Base-by-base conservation (phyloP, 2,113 vertebrate species). In the Hippocampus comes region DNA sequence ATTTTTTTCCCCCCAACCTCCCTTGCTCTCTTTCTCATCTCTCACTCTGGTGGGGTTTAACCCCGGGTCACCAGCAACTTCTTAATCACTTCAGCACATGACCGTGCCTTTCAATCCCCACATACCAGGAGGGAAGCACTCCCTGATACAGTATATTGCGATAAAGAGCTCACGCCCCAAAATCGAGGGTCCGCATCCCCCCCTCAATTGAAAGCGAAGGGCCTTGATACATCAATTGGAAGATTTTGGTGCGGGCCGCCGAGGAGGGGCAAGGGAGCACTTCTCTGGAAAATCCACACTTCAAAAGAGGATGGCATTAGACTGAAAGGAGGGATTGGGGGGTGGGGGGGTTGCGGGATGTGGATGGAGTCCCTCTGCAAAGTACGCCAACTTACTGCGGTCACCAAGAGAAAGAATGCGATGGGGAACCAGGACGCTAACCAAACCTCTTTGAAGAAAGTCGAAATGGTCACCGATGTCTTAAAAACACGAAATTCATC, bases 61-160 rank as follows among this genome's bases (percentile, higher is more conserved):
- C 88, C 90, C 73, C 46, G 21, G 89, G 89, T 90, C 89, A 89
- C 75, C 77, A 43, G 72, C 78, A 74, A 80, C 83, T 84, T 89
- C 87, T 91, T 90, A 91, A 91, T 89, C 87, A 89, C 88, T 81
- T 68, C 79, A 81, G 88, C 89, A 90, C 90, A 92, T 91, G 91
- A 92, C 89, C 78, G 42, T 72, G 88, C 70, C 74, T 82, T 84
- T 85, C 86, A 87, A 83, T 89, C 86, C 82, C 78, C 82, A 77
- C 90, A 91, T 91, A 89, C 88, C 91, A 86, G 88, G 86, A 85
- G 87, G 67, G 82, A 83, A 84, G 88, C 82, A 75, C 88, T 84
- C 82, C 89, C 89, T 90, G 90, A 89, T 90, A 91, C 90, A 86
- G 86, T 86, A 86, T 76, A 84, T 83, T 83, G 87, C 65, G 76